phyloP scores from a whole-genome alignment of 2,888 invertebrate species.

The Cynaeus angustus region DNA sequence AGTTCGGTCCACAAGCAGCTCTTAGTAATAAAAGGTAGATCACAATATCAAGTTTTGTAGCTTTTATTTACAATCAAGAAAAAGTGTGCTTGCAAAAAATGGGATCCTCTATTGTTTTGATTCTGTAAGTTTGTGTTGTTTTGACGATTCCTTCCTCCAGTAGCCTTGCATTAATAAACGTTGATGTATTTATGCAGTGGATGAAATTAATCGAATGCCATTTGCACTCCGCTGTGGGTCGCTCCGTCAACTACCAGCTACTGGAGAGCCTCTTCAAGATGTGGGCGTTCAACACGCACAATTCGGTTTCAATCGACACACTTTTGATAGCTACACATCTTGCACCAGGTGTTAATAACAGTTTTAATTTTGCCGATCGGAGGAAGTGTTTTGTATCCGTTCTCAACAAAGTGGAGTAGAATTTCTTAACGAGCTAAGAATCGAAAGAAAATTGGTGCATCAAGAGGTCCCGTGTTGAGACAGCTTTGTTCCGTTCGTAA shows the following conservation, averaged over 20 bases:
- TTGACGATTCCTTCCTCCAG: too few relatives aligned
- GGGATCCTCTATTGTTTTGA: too few relatives aligned
- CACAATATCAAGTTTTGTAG: too few relatives aligned
- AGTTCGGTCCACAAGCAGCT: too few relatives aligned
- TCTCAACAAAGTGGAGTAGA: not conserved
- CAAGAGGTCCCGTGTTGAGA: conserved; percentile 10
- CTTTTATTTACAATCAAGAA: too few relatives aligned
- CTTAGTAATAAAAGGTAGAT: too few relatives aligned
- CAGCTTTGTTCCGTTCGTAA: conserved; percentile 3
- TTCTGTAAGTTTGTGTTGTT: too few relatives aligned
- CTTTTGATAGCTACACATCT: conserved; percentile 7
- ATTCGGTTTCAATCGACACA: conserved; percentile 46
- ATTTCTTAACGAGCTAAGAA: too few relatives aligned
- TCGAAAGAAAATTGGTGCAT: conserved; percentile 11
- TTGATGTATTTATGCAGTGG: conserved; percentile 50
- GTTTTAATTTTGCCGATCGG: not conserved
- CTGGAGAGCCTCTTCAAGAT: conserved; percentile 47
- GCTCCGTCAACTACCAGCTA: conserved; percentile 63
- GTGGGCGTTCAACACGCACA: conserved; percentile 51
- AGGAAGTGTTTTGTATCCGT: not conserved
- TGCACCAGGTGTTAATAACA: conserved; percentile 3
- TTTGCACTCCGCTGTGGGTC: conserved; percentile 68
- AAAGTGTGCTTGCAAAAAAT: too few relatives aligned
- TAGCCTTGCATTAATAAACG: conserved; percentile 40
- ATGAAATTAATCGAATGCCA: conserved; percentile 68